Conservation (phyloP, 2,888 invertebrate genomes). For the Drosophila melanocephala region DNA sequence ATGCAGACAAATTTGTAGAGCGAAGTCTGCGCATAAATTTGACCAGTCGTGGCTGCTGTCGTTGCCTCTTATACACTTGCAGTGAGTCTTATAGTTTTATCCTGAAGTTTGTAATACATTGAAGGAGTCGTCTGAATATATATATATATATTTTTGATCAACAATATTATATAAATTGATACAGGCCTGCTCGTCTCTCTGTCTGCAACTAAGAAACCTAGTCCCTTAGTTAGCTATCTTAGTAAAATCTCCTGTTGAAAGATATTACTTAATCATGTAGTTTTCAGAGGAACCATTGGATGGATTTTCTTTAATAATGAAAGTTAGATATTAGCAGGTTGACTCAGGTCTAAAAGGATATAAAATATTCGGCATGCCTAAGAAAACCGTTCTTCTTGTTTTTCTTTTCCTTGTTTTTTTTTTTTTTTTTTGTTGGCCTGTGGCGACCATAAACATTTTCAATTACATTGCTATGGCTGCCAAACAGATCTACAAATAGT, state of each 20-base stretch:
- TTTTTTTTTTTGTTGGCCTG: slow-evolving; percentile 1
- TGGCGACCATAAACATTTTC: slow-evolving; percentile 61
- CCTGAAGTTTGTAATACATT: background rate
- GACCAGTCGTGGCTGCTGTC: slow-evolving; percentile 30
- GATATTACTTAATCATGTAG: background rate
- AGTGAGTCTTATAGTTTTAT: background rate
- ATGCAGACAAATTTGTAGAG: slow-evolving; percentile 67
- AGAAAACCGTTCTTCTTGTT: background rate
- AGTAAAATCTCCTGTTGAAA: background rate
- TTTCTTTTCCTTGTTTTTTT: background rate
- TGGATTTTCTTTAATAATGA: background rate
- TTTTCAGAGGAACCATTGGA: background rate
- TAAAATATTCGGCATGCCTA: background rate
- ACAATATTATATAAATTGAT: background rate
- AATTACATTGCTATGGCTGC: slow-evolving; percentile 59
- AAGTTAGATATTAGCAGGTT: background rate
- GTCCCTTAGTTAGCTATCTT: background rate
- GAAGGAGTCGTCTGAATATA: background rate
- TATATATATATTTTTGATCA: too few relatives aligned
- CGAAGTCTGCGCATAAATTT: slow-evolving; percentile 57
- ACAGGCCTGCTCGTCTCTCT: background rate
- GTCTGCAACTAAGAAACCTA: background rate
- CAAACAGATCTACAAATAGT: slow-evolving; percentile 60
- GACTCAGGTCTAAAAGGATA: background rate
- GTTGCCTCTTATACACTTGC: background rate